Conservation (phyloP, 2,797 vertebrate species). For the Platyrinchus mystaceus region DNA sequence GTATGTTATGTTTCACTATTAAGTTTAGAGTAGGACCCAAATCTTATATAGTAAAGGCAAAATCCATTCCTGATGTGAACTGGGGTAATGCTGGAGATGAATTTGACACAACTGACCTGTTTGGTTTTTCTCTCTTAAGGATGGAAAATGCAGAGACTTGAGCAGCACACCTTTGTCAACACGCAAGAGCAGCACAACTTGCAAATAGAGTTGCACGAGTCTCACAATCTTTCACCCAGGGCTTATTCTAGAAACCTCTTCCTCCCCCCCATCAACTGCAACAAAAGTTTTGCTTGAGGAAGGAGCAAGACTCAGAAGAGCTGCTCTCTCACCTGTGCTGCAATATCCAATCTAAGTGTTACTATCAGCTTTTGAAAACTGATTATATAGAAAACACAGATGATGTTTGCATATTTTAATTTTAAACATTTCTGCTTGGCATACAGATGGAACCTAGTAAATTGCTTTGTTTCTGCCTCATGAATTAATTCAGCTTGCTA, state of each 20-base stretch:
- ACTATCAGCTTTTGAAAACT: constrained; percentile 54
- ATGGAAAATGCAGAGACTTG: not conserved
- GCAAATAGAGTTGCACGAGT: not conserved
- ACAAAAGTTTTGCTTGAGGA: constrained; percentile 27
- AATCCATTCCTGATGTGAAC: not conserved
- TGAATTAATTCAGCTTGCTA: constrained; percentile 37
- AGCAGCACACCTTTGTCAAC: not conserved
- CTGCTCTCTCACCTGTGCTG: not conserved
- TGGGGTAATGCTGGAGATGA: not conserved
- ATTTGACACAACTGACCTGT: constrained; percentile 32
- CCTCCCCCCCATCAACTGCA: constrained; percentile 9
- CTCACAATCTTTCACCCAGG: not conserved
- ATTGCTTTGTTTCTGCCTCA: constrained; percentile 33
- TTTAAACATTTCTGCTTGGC: not conserved
- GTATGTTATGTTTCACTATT: not conserved
- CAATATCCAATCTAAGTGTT: constrained; percentile 56
- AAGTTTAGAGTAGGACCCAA: not conserved
- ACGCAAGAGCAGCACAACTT: not conserved
- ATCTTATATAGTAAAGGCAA: not conserved
- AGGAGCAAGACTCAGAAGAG: constrained; percentile 2
- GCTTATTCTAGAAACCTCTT: constrained; percentile 52
- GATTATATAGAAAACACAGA: constrained; percentile 12
- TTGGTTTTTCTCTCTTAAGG: not conserved
- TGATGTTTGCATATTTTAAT: constrained; percentile 52
- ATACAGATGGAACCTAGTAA: constrained; percentile 45